A percentile compares a stretch with the other conserved stretches of the same genome.
Conservation (phyloP, 1,140 invertebrate species). For the Alviniconcha marisindica region DNA sequence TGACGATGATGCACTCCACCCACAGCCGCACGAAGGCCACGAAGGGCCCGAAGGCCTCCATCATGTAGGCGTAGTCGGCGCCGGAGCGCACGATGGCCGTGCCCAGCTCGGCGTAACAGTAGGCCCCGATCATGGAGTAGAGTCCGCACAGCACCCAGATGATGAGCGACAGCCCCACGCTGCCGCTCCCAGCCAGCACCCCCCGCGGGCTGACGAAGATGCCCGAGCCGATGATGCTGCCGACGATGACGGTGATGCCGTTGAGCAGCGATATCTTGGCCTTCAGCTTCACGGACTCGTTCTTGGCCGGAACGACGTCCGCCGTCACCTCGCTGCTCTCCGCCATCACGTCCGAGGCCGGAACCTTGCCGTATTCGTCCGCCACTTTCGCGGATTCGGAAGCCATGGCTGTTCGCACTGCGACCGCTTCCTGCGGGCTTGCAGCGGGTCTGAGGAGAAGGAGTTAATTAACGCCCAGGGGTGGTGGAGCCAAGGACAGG, state of each 20-base stretch:
- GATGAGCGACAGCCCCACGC: constrained; percentile 89
- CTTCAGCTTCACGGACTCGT: constrained; percentile 63
- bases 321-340: too few species aligned
- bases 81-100: constrained; percentile 71
- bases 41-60: constrained; percentile 74
- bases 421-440: too few species aligned
- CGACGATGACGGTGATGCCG: constrained; percentile 74
- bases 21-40: constrained; percentile 74
- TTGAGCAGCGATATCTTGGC: constrained; percentile 71
- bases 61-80: constrained; percentile 75
- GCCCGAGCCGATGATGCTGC: constrained; percentile 81
- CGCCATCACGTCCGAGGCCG: too few species aligned
- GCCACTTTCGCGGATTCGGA: too few species aligned
- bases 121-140: constrained; percentile 83
- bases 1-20: constrained; percentile 84
- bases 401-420: too few species aligned
- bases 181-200: constrained; percentile 87
- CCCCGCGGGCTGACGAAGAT: constrained; percentile 98
- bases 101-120: constrained; percentile 75
- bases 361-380: too few species aligned
- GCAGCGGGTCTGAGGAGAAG: too few species aligned
- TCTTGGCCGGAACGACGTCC: too few species aligned
- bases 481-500: too few species aligned
- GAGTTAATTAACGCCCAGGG: too few species aligned
- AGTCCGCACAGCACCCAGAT: constrained; percentile 90